Conservation (phyloP, 2,888 invertebrate genomes). For the Tetrapedia diversipes region DNA sequence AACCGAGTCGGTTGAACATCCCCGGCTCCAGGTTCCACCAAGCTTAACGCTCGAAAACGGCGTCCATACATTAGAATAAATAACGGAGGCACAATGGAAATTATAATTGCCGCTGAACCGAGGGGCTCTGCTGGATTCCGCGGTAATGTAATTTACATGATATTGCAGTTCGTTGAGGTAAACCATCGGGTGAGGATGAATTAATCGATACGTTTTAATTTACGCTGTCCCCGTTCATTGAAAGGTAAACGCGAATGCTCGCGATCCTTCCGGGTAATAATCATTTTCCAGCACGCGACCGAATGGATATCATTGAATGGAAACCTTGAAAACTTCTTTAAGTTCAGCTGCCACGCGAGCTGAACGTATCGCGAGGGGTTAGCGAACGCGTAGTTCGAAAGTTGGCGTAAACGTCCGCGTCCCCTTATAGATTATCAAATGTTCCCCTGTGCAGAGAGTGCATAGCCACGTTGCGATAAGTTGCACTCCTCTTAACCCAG, state of each 20-base stretch:
- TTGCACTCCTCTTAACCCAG: constrained; percentile 16
- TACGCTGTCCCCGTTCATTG: constrained; percentile 13
- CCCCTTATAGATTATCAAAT: constrained; percentile 36
- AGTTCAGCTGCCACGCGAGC: constrained; percentile 14
- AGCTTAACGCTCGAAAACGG: neutral
- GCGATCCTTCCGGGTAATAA: neutral
- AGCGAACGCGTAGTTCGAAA: constrained; percentile 42
- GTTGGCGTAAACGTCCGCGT: constrained; percentile 14
- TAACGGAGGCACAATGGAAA: constrained; percentile 10
- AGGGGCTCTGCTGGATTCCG: neutral
- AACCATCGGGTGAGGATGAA: constrained; percentile 15
- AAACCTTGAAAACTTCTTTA: constrained; percentile 49
- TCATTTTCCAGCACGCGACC: constrained; percentile 1
- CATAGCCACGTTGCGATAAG: constrained; percentile 15
- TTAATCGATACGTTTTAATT: constrained; percentile 42
- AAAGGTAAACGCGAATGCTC: constrained; percentile 4
- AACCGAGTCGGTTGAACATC: neutral
- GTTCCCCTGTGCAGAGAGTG: constrained; percentile 11
- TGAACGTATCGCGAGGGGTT: constrained; percentile 8
- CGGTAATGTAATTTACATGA: constrained; percentile 36
- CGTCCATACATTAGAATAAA: constrained; percentile 21
- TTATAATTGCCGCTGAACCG: constrained; percentile 8
- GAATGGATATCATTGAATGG: neutral
- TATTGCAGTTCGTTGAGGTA: constrained; percentile 12
- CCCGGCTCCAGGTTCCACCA: neutral